Evolutionary conservation across 2,888 invertebrate genomes (phyloP).

Genomic region (Julus scandinavius): DNA sequence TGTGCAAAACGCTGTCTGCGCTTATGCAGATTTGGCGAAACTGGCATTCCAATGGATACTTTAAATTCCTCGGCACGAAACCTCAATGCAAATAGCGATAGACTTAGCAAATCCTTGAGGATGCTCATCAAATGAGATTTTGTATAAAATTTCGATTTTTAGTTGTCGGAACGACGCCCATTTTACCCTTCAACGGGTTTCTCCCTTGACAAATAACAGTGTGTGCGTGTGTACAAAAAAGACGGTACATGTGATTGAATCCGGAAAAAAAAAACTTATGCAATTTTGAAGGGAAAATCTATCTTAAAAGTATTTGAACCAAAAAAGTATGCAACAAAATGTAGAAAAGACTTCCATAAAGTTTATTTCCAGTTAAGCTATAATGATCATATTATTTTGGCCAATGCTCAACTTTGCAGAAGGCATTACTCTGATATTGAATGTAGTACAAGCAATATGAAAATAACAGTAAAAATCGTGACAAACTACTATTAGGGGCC

Average conservation of each 20-base stretch:
- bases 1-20: not conserved
- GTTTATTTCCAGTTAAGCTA: no score
- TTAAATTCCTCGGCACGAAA: conserved; percentile 35
- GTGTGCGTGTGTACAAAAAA: not conserved
- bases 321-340: no score
- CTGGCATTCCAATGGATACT: conserved; percentile 16
- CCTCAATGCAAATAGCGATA: conserved; percentile 15
- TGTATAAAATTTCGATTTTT: conserved; percentile 7
- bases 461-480: no score
- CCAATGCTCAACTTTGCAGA: no score
- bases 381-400: no score
- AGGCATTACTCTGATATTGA: no score
- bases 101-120: conserved; percentile 5
- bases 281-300: not conserved
- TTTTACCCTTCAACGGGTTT: not conserved
- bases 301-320: not conserved
- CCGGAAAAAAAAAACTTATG: not conserved
- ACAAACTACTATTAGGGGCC: no score
- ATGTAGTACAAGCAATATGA: no score
- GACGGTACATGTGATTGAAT: not conserved
- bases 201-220: not conserved
- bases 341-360: no score
- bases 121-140: conserved; percentile 45
- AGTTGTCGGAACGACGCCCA: not conserved
- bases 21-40: conserved; percentile 29